Evolutionary conservation across 2,113 vertebrate species (phyloP).

Genomic region (Lathamus discolor): DNA sequence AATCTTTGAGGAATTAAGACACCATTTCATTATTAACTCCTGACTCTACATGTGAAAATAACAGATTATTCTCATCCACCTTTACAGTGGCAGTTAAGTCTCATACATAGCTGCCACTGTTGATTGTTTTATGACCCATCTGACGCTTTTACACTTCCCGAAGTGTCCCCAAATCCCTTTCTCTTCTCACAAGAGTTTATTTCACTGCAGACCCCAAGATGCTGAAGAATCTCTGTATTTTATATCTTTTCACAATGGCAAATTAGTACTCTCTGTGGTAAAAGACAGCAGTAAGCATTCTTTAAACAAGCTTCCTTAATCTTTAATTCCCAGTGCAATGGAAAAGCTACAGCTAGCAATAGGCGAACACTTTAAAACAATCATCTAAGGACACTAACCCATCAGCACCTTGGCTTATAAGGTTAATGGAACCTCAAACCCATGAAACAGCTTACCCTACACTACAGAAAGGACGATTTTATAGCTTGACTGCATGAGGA

Average conservation of each 20-base stretch:
- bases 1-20: neutral
- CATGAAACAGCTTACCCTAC: neutral
- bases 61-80: neutral
- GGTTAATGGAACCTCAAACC: conserved; percentile 5
- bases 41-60: neutral
- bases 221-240: neutral
- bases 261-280: conserved; percentile 4
- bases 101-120: neutral
- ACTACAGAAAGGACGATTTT: neutral
- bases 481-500: neutral
- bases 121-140: neutral
- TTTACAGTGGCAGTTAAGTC: neutral
- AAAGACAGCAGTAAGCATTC: conserved; percentile 5
- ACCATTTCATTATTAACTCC: neutral
- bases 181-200: neutral
- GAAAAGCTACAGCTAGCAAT: conserved; percentile 11
- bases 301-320: conserved; percentile 12
- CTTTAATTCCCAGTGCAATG: conserved; percentile 33
- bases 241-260: neutral
- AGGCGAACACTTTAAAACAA: conserved; percentile 12
- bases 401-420: neutral
- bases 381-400: neutral
- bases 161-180: neutral
- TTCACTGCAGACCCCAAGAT: neutral
- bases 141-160: neutral